Conservation (phyloP, 2,888 invertebrate species). For the Cheilosia soror region DNA sequence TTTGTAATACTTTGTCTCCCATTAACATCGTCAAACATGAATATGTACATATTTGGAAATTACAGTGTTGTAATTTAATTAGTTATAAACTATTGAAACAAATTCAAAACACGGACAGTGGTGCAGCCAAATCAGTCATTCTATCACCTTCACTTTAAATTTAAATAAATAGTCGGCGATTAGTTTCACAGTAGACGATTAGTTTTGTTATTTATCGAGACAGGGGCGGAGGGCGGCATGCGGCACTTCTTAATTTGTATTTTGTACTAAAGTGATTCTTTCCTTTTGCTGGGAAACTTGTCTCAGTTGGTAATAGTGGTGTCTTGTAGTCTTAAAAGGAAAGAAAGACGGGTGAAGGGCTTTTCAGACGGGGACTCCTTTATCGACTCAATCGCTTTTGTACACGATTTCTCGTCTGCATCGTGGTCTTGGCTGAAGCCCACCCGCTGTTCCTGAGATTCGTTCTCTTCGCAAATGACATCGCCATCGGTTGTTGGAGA, state of each 20-base stretch:
- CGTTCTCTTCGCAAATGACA: constrained; percentile 57
- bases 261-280: constrained; percentile 58
- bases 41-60: constrained; percentile 3
- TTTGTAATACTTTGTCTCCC: constrained; percentile 33
- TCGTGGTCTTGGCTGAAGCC: constrained; percentile 76
- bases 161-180: constrained; percentile 40
- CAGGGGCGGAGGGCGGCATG: constrained; percentile 28
- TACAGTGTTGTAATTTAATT: neutral
- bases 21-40: neutral
- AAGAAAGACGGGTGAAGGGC: neutral
- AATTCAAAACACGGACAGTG: neutral
- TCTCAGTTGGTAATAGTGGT: constrained; percentile 7
- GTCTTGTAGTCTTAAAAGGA: neutral
- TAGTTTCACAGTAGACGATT: neutral
- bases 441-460: constrained; percentile 78
- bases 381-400: constrained; percentile 78
- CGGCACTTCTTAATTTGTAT: constrained; percentile 53
- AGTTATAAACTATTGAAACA: constrained; percentile 5
- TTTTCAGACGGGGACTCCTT: neutral
- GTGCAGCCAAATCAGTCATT: constrained; percentile 28
- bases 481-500: constrained; percentile 43
- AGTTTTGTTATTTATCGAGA: neutral
- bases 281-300: neutral
- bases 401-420: constrained; percentile 77
- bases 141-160: constrained; percentile 5